A percentile compares a stretch with the other conserved stretches of the same genome.
Evolutionary conservation across 92 coral and sea anemone genomes (phyloP).

Genomic region (Actinernus sp.): DNA sequence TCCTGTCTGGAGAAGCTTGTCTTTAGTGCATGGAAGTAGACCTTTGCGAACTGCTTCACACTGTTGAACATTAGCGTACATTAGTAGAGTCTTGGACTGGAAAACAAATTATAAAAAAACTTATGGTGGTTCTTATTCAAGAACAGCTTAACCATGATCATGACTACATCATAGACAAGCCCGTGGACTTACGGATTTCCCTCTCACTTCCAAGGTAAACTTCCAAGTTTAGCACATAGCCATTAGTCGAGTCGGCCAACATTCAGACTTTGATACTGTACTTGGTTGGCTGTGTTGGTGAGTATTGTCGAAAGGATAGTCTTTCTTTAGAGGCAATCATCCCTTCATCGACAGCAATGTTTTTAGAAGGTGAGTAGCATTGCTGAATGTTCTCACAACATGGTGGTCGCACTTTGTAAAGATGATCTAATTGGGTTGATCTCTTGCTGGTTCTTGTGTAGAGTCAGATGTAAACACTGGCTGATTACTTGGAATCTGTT

Average conservation of each 20-base stretch:
- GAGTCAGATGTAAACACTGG: no score
- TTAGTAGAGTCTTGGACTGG: conserved; percentile 17
- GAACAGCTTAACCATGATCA: no score
- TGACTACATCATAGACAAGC: conserved; percentile 53
- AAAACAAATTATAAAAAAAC: conserved; percentile 40
- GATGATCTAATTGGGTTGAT: not conserved
- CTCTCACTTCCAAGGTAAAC: conserved; percentile 42
- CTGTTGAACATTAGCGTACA: conserved; percentile 52
- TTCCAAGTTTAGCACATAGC: conserved; percentile 30
- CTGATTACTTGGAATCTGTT: no score
- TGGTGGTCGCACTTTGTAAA: not conserved
- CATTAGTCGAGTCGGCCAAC: conserved; percentile 18
- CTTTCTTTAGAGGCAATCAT: no score
- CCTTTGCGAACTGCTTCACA: conserved; percentile 27
- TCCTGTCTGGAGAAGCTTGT: conserved; percentile 29
- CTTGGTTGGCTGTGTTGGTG: no score
- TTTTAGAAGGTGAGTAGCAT: not conserved
- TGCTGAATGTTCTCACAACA: not conserved
- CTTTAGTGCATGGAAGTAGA: conserved; percentile 25
- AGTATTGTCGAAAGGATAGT: no score
- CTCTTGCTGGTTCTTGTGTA: no score
- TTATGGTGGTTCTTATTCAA: conserved; percentile 31
- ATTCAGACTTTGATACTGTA: no score
- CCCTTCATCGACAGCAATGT: no score
- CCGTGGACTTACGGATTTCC: conserved; percentile 16